Evolutionary conservation across 2,888 invertebrate genomes (phyloP), one percentile per base, ranked within the genome.

Genomic region (Chrysolina oricalcia): DNA sequence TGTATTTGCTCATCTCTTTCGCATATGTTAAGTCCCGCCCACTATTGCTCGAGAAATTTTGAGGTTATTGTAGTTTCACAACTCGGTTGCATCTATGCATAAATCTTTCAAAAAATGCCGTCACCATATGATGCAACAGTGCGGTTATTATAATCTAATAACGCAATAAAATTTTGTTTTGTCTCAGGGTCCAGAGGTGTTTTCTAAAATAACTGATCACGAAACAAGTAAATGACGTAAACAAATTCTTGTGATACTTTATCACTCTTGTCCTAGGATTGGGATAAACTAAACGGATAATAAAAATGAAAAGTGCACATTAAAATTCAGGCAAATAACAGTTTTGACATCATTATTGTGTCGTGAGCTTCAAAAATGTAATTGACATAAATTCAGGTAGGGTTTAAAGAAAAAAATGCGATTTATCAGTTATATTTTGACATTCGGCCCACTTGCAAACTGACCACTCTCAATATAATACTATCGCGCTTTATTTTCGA

Each of bases 391-490:
- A 59, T 59, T 59, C 27, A n/a, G 23, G 35, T 27, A 23, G 27
- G 59, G 2, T 23, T 46, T 66, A 23, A 3, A 41, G n/a, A 15
- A 21, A 66, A 43, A 66, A 66, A 66, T 46, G 46, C 66, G 17
- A 66, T 66, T 48, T 46, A 23, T 66, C 66, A 66, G 43, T 48
- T 15, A 66, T 66, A 66, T 66, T 66, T 66, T 46, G 46, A 66
- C 66, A 46, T 66, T n/a, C 46, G 17, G 46, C 66, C 66, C 66
- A 66, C 66, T 21, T 9, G 15, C 9, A 43, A 5, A 69, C 69
- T 69, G 69, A 69, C 69, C 69, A 21, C 27, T 27, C 69, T 27
- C 69, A 69, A 69, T 53, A 69, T 35, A 56, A 53, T n/a, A 53
- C 48, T 66, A 23, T 46, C 43, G 15, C 27, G 46, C 40, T 69